Evolutionary conservation across 2,113 vertebrate genomes (phyloP).

Genomic region (Heterotilapia buettikoferi): DNA sequence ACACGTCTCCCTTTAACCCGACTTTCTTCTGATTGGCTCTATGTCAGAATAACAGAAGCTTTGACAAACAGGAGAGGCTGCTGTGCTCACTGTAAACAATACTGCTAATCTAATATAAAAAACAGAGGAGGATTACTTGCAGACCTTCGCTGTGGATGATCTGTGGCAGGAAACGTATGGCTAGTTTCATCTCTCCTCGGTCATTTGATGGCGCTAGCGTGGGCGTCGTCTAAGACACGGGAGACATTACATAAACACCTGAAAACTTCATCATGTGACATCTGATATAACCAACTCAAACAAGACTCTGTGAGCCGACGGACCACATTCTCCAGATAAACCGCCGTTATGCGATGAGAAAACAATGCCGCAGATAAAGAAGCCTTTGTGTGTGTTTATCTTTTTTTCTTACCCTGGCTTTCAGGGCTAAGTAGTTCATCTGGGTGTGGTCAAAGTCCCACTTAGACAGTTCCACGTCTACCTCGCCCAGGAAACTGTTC

Average conservation of each 20-base stretch:
- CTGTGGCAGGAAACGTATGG: conserved; percentile 88
- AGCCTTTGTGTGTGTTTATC: neutral
- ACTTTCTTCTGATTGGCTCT: neutral
- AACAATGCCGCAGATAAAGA: neutral
- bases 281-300: conserved; percentile 4
- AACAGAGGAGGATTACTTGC: neutral
- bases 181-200: conserved; percentile 86
- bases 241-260: neutral
- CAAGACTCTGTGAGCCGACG: neutral
- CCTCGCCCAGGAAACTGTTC: conserved; percentile 94
- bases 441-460: conserved; percentile 90
- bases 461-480: conserved; percentile 83
- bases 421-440: conserved; percentile 83
- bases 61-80: neutral
- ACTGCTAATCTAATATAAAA: neutral
- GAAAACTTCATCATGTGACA: neutral
- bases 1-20: neutral
- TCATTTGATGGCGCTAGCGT: conserved; percentile 68
- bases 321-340: neutral
- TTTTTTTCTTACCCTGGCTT: conserved; percentile 76
- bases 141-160: conserved; percentile 71
- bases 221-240: conserved; percentile 67
- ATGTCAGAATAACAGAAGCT: neutral
- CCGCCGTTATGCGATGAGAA: neutral
- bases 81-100: neutral